phyloP scores from a whole-genome alignment of 2,797 vertebrate species.

The Valencia hispanica region DNA sequence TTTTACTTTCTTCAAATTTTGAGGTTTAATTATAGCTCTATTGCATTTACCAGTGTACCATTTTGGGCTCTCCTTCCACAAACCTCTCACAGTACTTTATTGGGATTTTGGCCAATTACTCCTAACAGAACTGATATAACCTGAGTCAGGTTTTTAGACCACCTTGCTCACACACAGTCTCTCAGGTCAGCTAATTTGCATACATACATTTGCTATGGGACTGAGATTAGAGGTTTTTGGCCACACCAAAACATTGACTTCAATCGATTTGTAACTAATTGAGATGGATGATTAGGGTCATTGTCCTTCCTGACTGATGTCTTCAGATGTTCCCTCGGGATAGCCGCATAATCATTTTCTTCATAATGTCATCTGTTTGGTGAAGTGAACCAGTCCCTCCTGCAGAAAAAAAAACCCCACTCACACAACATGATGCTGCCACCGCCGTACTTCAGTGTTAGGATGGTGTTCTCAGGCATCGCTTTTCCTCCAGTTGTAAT shows the following conservation, averaged over 20 bases:
- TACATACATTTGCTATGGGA: not conserved
- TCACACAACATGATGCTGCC: not conserved
- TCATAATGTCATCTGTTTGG: not conserved
- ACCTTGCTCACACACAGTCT: too few relatives aligned
- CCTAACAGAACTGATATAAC: too few relatives aligned
- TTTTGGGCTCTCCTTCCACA: not conserved
- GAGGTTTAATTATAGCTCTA: not conserved
- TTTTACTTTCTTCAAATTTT: not conserved
- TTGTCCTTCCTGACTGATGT: not conserved
- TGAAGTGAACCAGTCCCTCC: not conserved
- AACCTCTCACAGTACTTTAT: too few relatives aligned
- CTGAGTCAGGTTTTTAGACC: too few relatives aligned
- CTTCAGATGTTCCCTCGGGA: not conserved
- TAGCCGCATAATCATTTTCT: not conserved
- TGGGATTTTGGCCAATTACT: too few relatives aligned
- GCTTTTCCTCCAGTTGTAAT: too few relatives aligned
- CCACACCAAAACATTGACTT: too few relatives aligned
- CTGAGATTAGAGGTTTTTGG: not conserved
- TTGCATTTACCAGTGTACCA: not conserved
- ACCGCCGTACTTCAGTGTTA: not conserved
- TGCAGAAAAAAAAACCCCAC: not conserved
- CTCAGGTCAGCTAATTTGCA: too few relatives aligned
- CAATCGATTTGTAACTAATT: too few relatives aligned
- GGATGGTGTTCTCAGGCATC: not conserved
- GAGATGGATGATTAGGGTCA: too few relatives aligned